A percentile compares a stretch with the other conserved stretches of the same genome.
phyloP scores from a whole-genome alignment of 2,888 invertebrate genomes.

The Cephus pygmeus region DNA sequence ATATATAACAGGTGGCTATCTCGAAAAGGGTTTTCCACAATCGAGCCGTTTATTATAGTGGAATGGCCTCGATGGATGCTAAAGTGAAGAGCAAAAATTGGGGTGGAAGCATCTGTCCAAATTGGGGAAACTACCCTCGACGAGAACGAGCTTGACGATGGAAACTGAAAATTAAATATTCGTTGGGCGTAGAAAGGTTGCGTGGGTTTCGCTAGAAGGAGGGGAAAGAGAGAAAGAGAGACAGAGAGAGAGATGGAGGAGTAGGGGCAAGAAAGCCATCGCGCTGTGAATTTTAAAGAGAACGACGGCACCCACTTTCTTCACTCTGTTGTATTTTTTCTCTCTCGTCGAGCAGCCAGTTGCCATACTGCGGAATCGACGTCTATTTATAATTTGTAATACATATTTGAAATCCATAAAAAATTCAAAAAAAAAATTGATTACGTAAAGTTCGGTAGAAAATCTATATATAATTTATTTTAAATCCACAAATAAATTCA shows the following conservation, averaged over 20 bases:
- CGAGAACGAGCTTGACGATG: not conserved
- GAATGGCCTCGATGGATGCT: not conserved
- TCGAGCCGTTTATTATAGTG: not conserved
- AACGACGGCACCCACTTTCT: not conserved
- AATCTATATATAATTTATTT: too few species aligned
- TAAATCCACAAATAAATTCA: too few species aligned
- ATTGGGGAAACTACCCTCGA: not conserved
- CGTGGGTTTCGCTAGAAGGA: not conserved
- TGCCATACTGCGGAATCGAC: not conserved
- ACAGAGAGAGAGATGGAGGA: not conserved
- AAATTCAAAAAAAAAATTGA: not conserved
- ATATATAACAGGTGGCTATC: not conserved
- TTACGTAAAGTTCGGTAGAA: too few species aligned
- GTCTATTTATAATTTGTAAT: not conserved
- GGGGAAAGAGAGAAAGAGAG: too few species aligned
- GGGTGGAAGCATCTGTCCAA: not conserved
- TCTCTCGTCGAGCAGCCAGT: not conserved
- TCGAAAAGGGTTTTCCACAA: not conserved
- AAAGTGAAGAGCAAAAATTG: not conserved
- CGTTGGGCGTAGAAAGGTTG: not conserved
- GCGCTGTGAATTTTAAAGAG: not conserved
- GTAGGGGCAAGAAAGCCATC: not conserved
- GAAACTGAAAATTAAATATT: not conserved
- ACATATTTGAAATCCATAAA: not conserved
- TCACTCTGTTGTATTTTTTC: not conserved